Base-by-base conservation (phyloP, 2,888 invertebrate genomes). In the Cosmia trapezina region DNA sequence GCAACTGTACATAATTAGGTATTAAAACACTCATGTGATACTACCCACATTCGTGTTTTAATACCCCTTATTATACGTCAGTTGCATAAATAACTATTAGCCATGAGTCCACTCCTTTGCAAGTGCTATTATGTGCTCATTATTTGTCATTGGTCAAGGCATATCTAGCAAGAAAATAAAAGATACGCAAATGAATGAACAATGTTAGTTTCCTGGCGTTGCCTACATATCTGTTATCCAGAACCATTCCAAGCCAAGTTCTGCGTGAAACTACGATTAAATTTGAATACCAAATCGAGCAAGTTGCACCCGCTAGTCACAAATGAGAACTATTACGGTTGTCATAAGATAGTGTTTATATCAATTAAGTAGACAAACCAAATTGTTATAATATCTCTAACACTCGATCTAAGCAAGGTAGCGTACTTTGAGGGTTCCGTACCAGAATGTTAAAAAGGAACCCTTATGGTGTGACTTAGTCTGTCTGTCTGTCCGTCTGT, bases 261-360 rank as follows among this genome's bases (percentile, higher is more conserved):
- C 73, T 54, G 28, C n/a, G 59, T 8, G 60, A n/a, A 54, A 64
- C 76, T 45, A 17, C 47, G 17, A 73, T 79, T 79, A 61, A 76
- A 76, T 80, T 73, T 79, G 76, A 79, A 76, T 76, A 79, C 51
- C 73, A 76, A 79, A 79, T 79, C 6, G n/a, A 49, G 60, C 28
- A 43, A 81, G 67, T 76, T 80, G 53, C 60, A 56, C 33, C 28
- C 45, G 49, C 49, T 37, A 65, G 28, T 51, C 45, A 28, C 54
- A 76, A 79, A 51, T 73, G 60, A 49, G 49, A 61, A 73, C 45
- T 22, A 63, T 37, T 66, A 12, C 8, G n/a, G 8, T 33, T 59
- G 78, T 71, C 79, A 41, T 59, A 56, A 8, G 28, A 37, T 17
- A 57, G 51, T 33, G 49, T 71, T 70, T 43, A 19, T 54, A 33